Evolutionary conservation across 1,140 invertebrate genomes (phyloP).

Genomic region (Physella acuta): DNA sequence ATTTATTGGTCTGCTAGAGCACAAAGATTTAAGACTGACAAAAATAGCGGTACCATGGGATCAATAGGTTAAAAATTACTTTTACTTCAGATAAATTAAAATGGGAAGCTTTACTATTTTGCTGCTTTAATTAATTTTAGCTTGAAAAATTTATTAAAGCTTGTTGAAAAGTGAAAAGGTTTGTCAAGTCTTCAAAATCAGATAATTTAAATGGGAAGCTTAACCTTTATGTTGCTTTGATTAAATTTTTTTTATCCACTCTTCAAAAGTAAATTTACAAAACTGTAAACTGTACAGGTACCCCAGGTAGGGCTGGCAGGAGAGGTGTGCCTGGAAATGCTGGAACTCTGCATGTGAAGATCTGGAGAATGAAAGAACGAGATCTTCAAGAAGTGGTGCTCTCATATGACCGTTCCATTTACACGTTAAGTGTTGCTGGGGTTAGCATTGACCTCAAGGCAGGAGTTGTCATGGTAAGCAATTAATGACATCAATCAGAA

Average conservation of each 20-base stretch:
- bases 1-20: no score
- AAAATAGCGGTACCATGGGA: no score
- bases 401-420: slow-evolving; percentile 15
- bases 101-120: no score
- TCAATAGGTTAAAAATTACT: no score
- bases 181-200: neutral
- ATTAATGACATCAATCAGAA: neutral
- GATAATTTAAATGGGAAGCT: neutral
- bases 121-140: no score
- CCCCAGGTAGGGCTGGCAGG: slow-evolving; percentile 26
- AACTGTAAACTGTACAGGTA: slow-evolving; percentile 27
- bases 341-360: slow-evolving; percentile 35
- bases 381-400: slow-evolving; percentile 16
- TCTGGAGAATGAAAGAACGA: slow-evolving; percentile 29
- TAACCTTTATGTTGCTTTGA: neutral
- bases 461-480: slow-evolving; percentile 16
- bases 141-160: no score
- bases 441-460: slow-evolving; percentile 29
- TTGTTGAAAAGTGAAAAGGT: neutral
- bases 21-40: no score
- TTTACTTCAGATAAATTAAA: no score
- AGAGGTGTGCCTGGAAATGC: slow-evolving; percentile 39
- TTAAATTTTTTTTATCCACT: neutral
- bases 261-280: no score
- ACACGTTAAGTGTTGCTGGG: slow-evolving; percentile 23